Evolutionary conservation across 2,888 invertebrate genomes (phyloP).

Genomic region (Dioctria rufipes): DNA sequence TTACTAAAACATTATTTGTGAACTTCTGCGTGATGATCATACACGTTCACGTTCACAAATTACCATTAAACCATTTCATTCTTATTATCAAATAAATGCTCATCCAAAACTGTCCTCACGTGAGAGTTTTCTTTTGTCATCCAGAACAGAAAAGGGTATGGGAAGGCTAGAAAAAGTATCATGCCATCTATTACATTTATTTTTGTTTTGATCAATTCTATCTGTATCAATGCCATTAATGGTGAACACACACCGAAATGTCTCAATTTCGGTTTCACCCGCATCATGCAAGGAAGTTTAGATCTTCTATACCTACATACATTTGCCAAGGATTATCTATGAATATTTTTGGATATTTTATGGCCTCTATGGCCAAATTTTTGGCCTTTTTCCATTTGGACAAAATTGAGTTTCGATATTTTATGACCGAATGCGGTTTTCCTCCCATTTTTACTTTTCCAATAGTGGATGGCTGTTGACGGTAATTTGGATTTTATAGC

Average conservation of each 20-base stretch:
- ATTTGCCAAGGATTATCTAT: slow-evolving; percentile 58
- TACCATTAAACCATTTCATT: too few species aligned
- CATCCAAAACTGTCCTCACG: too few species aligned
- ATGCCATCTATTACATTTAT: slow-evolving; percentile 57
- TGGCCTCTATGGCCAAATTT: slow-evolving; percentile 45
- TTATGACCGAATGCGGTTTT: slow-evolving; percentile 55
- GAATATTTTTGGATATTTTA: slow-evolving; percentile 60
- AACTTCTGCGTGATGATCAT: too few species aligned
- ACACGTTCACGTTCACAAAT: too few species aligned
- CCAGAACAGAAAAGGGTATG: background rate
- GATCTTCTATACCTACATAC: slow-evolving; percentile 4
- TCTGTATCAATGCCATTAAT: background rate
- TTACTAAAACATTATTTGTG: too few species aligned
- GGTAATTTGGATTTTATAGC: slow-evolving; percentile 58
- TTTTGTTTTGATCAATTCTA: slow-evolving; percentile 54
- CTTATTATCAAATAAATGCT: too few species aligned
- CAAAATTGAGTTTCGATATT: slow-evolving; percentile 58
- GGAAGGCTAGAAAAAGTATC: slow-evolving; percentile 29
- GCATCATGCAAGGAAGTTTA: background rate
- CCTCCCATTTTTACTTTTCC: slow-evolving; percentile 3
- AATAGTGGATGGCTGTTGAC: slow-evolving; percentile 18
- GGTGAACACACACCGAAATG: slow-evolving; percentile 25
- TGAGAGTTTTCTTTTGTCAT: slow-evolving; percentile 5
- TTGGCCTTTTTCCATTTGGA: slow-evolving; percentile 54
- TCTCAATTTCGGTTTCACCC: slow-evolving; percentile 53